Evolutionary conservation across 2,113 vertebrate species (phyloP), one percentile per base, ranked within the genome.

Genomic region (Regulus satrapa): DNA sequence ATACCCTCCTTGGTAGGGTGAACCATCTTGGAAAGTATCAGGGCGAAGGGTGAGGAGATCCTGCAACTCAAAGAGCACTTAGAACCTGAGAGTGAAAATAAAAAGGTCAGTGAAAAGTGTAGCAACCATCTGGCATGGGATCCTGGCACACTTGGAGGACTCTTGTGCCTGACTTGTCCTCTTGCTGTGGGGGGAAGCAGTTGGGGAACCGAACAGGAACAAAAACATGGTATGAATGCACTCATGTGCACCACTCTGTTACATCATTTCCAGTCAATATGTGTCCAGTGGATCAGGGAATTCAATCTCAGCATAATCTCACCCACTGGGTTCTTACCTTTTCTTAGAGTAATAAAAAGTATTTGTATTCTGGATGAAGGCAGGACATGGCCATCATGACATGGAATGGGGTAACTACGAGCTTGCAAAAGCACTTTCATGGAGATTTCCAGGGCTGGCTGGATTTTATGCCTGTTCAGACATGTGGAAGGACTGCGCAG

Each of bases 1-100:
- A 23, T 43, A 4, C 14, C n/a, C 17, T 51, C n/a, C 59, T 61
- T 0, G 0, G 3, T 32, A 8, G 6, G 10, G 2, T 62, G 9
- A 82, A 25, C 1, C 17, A 78, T 6, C 8, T 79, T 58, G 21
- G 8, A 87, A 18, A 1, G 13, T 8, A 12, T 54, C 46, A 75
- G 32, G 5, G 3, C 24, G 75, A 16, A 23, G 14, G 3, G 1
- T 45, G 14, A 85, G 14, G 23, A 79, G 2, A n/a, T 61, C 3
- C 9, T 83, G 14, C 15, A 79, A 34, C 9, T 78, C n/a, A 24
- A 0, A 25, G 43, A 67, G 6, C 15, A 31, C 14, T 58, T 58
- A 58, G 11, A 67, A 19, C 1, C 1, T 56, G 5, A 23, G 0
- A 17, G 3, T 25, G 32, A 32, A 66, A 74, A 58, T 38, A 21